phyloP scores from a whole-genome alignment of 2,113 vertebrate species.

The Numida meleagris region DNA sequence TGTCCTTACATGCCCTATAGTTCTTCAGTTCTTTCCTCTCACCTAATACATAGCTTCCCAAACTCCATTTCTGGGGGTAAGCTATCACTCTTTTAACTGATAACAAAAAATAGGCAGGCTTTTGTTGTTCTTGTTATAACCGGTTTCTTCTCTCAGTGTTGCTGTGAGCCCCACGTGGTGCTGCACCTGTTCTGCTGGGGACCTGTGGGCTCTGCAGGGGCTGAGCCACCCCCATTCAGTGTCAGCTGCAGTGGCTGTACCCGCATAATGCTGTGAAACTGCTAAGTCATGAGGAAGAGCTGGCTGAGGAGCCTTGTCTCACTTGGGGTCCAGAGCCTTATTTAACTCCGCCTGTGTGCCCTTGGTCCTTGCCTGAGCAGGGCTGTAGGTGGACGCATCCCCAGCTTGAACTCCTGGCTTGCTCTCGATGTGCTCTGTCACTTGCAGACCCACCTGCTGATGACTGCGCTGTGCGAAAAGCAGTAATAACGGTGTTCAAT shows the following conservation, averaged over 20 bases:
- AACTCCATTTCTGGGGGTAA: background rate
- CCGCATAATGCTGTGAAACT: background rate
- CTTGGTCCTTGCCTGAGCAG: background rate
- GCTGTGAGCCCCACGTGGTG: background rate
- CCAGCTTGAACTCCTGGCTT: background rate
- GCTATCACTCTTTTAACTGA: background rate
- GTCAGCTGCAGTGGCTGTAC: background rate
- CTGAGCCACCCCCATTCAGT: background rate
- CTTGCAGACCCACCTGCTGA: background rate
- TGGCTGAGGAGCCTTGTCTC: background rate
- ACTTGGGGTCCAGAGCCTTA: background rate
- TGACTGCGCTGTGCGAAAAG: background rate
- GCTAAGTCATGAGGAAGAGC: background rate
- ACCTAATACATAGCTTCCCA: background rate
- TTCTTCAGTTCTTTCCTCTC: background rate
- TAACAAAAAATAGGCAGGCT: background rate
- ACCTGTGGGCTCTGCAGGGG: background rate
- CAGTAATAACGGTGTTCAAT: background rate
- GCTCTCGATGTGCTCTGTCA: background rate
- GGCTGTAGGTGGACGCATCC: background rate
- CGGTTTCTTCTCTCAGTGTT: background rate
- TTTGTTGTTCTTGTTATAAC: background rate
- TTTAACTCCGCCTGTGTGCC: background rate
- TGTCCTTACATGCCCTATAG: fast-evolving
- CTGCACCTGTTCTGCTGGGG: background rate